Base-by-base conservation (phyloP, 2,888 invertebrate genomes). In the Euclidia mi region DNA sequence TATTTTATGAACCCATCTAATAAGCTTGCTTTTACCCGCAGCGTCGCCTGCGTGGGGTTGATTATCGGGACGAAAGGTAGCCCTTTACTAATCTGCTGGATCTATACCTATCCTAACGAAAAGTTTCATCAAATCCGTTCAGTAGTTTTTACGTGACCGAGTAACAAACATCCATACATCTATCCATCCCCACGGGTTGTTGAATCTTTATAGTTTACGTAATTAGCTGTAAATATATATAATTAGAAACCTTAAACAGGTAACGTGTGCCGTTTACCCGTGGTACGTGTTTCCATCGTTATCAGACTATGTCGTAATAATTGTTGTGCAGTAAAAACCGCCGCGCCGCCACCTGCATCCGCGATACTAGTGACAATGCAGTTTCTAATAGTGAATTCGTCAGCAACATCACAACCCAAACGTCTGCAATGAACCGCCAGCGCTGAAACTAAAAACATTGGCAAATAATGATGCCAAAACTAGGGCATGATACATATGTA, bases 231-330 rank as follows among this genome's bases (percentile, higher is more conserved):
- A 25, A 25, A 25, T 25, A 25, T 25, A 25, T 6, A 3, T 7
- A n/a, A 42, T 17, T 11, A 17, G 18, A 20, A n/a, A 38, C 11
- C 3, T 2, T 38, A 38, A 34, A n/a, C 18, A 15, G 17, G 17
- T 40, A 40, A 65, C 64, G 61, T 49, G 48, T 34, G 43, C 49
- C 49, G 43, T 56, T 66, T 65, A 59, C 28, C 55, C 56, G 65
- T 63, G 60, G 57, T 85, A 76, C 82, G 75, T 84, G 83, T 89
- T 88, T 87, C 79, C 87, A 82, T 78, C 80, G 88, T 91, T 88
- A 93, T 87, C 87, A 90, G 91, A 92, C 77, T 93, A 93, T 86
- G 88, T 89, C 91, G 85, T 82, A 85, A 87, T 90, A 87, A 92
- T 89, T 82, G 81, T 76, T 71, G 71, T 67, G 72, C 72, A 76